Percentiles rank a stretch among this genome's conserved stretches.
phyloP scores from a whole-genome alignment of 2,797 vertebrate species.

The Taenioides sp. region DNA sequence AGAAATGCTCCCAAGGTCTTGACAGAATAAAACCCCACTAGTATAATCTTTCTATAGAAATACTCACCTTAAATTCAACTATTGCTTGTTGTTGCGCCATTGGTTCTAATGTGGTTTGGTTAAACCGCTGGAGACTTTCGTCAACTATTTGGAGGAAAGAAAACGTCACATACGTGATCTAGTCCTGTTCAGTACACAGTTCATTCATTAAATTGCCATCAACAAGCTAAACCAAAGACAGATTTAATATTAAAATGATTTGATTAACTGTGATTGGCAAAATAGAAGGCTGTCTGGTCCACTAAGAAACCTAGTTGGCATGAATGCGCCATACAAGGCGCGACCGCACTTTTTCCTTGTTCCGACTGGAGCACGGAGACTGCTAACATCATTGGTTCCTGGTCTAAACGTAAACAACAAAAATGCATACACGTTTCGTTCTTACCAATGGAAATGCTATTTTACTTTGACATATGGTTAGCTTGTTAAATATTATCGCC shows the following conservation, averaged over 20 bases:
- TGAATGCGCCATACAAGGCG: conserved; percentile 58
- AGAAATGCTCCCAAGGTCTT: background rate
- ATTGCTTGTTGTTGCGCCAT: conserved; percentile 44
- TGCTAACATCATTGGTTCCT: conserved; percentile 20
- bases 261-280: background rate
- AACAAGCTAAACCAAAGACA: background rate
- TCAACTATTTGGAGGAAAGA: conserved; percentile 32
- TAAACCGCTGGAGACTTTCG: conserved; percentile 39
- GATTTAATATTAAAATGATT: background rate
- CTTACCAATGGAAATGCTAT: background rate
- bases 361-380: conserved; percentile 61
- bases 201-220: background rate
- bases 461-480: background rate
- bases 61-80: conserved; percentile 78
- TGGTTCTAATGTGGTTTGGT: conserved; percentile 64
- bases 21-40: background rate
- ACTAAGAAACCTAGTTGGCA: conserved; percentile 15
- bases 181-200: background rate
- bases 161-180: background rate
- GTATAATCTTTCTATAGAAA: background rate
- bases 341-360: conserved; percentile 70
- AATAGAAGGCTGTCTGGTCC: conserved; percentile 6
- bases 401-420: background rate
- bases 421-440: too few species aligned
- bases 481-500: rapidly evolving